A percentile compares a stretch with the other conserved stretches of the same genome.
Evolutionary conservation across 2,797 vertebrate genomes (phyloP).

Genomic region (Tapirus indicus): DNA sequence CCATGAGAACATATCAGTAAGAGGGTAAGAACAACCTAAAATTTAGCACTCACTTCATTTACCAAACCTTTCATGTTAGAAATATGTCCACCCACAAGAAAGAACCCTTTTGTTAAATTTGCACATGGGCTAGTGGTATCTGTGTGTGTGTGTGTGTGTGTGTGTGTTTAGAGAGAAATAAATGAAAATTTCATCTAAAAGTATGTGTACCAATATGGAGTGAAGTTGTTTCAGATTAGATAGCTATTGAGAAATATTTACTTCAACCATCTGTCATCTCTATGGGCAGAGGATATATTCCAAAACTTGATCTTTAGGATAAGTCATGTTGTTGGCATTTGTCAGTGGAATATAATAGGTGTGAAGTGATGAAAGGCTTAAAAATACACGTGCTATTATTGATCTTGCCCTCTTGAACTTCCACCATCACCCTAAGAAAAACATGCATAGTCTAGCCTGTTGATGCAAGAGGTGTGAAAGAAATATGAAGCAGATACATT

Average conservation of each 20-base stretch:
- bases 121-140: background rate
- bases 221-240: background rate
- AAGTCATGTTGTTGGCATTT: background rate
- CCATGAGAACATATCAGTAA: background rate
- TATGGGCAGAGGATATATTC: background rate
- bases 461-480: background rate
- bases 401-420: background rate
- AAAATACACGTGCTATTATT: background rate
- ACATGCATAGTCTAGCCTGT: background rate
- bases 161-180: background rate
- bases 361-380: background rate
- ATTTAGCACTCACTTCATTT: background rate
- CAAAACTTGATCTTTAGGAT: background rate
- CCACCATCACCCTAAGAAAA: background rate
- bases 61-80: background rate
- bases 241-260: constrained; percentile 47
- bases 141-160: background rate
- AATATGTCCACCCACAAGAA: background rate
- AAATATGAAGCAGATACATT: background rate
- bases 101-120: background rate
- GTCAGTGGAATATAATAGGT: background rate
- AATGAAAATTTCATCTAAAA: background rate
- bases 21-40: background rate
- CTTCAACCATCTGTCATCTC: background rate
- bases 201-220: background rate